phyloP scores from a whole-genome alignment of 2,113 vertebrate genomes.

The Aegypius monachus region DNA sequence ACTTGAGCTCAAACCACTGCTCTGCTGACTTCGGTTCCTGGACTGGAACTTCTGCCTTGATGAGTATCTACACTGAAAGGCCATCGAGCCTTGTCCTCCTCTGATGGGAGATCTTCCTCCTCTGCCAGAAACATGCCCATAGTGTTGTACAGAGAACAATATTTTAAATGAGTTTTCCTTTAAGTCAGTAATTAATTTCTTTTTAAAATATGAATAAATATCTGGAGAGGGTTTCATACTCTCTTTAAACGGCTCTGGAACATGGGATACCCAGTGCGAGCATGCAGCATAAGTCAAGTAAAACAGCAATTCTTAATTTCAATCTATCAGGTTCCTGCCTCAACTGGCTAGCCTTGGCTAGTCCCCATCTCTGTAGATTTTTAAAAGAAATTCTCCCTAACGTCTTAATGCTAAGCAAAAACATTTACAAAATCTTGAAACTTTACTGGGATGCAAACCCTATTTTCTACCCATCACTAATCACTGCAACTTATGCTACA shows the following conservation, averaged over 20 bases:
- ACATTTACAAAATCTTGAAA: not conserved
- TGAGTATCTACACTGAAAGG: not conserved
- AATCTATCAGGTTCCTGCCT: not conserved
- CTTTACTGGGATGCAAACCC: not conserved
- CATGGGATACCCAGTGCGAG: rapidly evolving
- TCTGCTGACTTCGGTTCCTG: not conserved
- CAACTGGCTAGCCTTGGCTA: not conserved
- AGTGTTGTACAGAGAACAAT: not conserved
- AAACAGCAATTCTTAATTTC: not conserved
- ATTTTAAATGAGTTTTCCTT: not conserved
- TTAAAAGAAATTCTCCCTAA: not conserved
- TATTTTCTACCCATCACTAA: not conserved
- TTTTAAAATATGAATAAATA: not conserved
- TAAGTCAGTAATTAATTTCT: not conserved
- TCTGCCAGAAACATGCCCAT: not conserved
- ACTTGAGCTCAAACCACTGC: not conserved
- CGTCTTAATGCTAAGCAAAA: not conserved
- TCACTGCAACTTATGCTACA: not conserved
- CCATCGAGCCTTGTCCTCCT: not conserved
- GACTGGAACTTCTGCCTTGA: not conserved
- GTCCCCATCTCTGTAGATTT: not conserved
- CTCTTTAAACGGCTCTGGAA: not conserved
- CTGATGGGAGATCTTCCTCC: not conserved
- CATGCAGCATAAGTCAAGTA: not conserved
- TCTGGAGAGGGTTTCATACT: not conserved